These are phyloP conservation scores for Phyllopteryx taeniolatus DNA, from an alignment of 2,113 vertebrate genomes.

Conservation along the genomic window DNA sequence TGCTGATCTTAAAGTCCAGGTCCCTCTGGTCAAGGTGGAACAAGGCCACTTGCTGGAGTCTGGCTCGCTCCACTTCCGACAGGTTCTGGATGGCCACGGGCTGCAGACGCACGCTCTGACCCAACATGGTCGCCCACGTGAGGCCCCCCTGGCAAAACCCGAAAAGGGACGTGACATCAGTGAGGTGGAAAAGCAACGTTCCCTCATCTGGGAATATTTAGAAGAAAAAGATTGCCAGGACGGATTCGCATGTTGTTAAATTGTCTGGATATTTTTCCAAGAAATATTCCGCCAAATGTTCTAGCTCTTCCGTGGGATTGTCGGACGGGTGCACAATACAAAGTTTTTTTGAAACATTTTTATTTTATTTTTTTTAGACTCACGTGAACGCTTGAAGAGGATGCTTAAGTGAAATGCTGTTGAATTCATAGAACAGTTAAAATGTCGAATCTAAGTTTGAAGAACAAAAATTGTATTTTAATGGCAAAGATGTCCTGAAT, in stretches of 20 bases:
- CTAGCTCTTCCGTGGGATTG: background rate
- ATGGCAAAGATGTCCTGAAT: too few species aligned
- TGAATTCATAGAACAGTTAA: background rate
- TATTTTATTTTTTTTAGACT: too few species aligned
- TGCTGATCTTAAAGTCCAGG: constrained; percentile 74
- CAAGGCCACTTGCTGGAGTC: constrained; percentile 74
- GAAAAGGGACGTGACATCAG: background rate
- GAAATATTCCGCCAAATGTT: background rate
- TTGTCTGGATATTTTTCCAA: background rate
- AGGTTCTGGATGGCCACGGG: constrained; percentile 76
- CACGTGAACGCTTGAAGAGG: too few species aligned
- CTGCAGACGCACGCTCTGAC: constrained; percentile 73
- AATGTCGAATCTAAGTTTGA: too few species aligned
- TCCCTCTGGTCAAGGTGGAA: constrained; percentile 74
- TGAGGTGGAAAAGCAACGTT: background rate
- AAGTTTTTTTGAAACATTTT: too few species aligned
- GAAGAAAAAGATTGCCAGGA: background rate
- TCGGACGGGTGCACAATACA: background rate
- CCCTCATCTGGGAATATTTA: background rate
- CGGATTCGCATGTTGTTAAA: background rate
- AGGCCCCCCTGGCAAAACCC: constrained; percentile 62
- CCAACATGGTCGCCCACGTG: constrained; percentile 76
- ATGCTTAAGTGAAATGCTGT: background rate
- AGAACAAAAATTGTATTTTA: too few species aligned
- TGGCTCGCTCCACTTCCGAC: constrained; percentile 76